A percentile compares a stretch with the other conserved stretches of the same genome.
phyloP scores from a whole-genome alignment of 2,888 invertebrate species.

The Cabera pusaria region DNA sequence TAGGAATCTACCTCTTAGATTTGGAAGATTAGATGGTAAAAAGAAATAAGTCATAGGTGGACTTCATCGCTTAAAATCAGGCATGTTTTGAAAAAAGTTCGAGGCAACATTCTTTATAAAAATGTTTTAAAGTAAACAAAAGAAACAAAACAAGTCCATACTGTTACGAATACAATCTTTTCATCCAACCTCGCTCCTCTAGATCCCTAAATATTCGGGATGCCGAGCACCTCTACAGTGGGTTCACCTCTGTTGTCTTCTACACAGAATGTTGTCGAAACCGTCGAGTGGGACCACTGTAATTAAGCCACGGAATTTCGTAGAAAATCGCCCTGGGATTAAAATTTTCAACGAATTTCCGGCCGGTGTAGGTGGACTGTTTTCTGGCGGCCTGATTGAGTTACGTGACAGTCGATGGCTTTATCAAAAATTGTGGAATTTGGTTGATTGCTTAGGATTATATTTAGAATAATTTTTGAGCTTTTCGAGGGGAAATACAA shows the following conservation, averaged over 20 bases:
- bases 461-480: too few species aligned
- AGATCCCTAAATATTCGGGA: conserved; percentile 33
- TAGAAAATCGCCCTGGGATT: conserved; percentile 21
- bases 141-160: too few species aligned
- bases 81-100: too few species aligned
- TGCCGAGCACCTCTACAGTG: conserved; percentile 30
- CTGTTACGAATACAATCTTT: background rate
- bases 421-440: too few species aligned
- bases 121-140: too few species aligned
- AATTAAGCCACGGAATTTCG: conserved; percentile 31
- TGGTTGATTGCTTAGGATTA: too few species aligned
- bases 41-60: too few species aligned
- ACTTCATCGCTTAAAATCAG: too few species aligned
- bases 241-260: conserved; percentile 25
- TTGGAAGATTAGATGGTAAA: too few species aligned
- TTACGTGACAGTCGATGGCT: background rate
- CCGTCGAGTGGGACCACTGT: conserved; percentile 18
- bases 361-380: background rate
- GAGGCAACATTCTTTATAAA: too few species aligned
- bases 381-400: background rate
- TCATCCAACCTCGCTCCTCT: conserved; percentile 5
- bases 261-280: conserved; percentile 24
- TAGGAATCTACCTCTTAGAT: too few species aligned
- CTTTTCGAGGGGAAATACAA: too few species aligned
- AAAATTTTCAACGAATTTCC: conserved; percentile 14